Evolutionary conservation across 2,797 vertebrate genomes (phyloP).

Genomic region (Eremophila alpestris): DNA sequence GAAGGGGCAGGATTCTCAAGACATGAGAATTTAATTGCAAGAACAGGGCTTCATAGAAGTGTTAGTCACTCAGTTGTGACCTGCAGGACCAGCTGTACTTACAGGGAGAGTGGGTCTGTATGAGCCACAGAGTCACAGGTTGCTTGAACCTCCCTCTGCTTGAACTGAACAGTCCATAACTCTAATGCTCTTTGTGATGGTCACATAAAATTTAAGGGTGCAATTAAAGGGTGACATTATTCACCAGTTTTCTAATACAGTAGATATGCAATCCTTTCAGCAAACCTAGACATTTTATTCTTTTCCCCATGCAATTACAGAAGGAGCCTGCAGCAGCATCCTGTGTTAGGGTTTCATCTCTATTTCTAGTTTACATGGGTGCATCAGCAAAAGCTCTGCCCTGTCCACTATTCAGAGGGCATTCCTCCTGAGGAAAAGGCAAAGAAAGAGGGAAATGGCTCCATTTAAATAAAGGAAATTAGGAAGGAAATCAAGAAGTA

Average conservation of each 20-base stretch:
- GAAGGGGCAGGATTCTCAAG: background rate
- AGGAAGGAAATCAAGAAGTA: background rate
- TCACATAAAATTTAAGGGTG: background rate
- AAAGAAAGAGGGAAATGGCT: background rate
- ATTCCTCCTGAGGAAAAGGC: background rate
- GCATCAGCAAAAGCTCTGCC: background rate
- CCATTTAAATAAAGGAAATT: background rate
- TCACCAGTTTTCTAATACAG: background rate
- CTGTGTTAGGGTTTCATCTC: background rate
- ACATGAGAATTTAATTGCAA: background rate
- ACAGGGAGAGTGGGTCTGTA: background rate
- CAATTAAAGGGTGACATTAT: background rate
- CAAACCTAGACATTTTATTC: background rate
- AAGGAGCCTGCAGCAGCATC: background rate
- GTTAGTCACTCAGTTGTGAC: background rate
- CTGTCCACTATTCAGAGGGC: background rate
- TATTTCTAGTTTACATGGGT: background rate
- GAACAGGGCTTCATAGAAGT: background rate
- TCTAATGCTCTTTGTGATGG: rapidly evolving
- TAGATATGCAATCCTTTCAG: background rate
- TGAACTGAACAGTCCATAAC: background rate
- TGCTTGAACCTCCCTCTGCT: background rate
- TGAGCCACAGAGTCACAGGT: rapidly evolving
- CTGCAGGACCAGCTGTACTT: background rate
- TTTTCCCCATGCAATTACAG: background rate